These are phyloP conservation scores for Vireo altiloquus DNA, from an alignment of 2,113 vertebrate genomes.

Conservation along the genomic window DNA sequence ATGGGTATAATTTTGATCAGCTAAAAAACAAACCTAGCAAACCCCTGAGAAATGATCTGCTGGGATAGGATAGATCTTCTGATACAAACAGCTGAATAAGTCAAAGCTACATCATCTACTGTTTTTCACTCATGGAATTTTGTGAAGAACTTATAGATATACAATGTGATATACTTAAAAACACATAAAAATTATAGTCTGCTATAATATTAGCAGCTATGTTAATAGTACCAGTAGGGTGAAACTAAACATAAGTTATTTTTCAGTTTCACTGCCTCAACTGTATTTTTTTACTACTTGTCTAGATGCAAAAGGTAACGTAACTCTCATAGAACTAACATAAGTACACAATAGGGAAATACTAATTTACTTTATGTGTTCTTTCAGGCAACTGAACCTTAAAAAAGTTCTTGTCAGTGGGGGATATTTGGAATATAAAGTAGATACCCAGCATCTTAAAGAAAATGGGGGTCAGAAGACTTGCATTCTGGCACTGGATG, in stretches of 20 bases:
- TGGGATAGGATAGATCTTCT: background rate
- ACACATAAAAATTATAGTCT: background rate
- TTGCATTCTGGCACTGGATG: slow-evolving; percentile 86
- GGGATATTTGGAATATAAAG: slow-evolving; percentile 88
- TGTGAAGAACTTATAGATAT: background rate
- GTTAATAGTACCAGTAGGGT: background rate
- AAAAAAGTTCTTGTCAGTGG: slow-evolving; percentile 92
- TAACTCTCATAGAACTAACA: background rate
- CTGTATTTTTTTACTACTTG: background rate
- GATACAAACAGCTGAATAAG: background rate
- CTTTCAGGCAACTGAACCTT: slow-evolving; percentile 88
- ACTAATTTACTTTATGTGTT: background rate
- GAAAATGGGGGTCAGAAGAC: slow-evolving; percentile 88
- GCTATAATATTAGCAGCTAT: background rate
- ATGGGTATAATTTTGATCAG: background rate
- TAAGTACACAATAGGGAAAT: background rate
- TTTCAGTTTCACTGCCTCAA: background rate
- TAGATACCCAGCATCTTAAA: slow-evolving; percentile 84
- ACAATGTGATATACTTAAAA: background rate
- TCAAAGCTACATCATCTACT: background rate
- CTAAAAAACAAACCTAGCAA: background rate
- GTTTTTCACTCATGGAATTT: background rate
- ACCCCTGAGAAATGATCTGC: background rate
- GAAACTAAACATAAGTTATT: background rate
- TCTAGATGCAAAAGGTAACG: background rate